Base-by-base conservation (phyloP, 2,113 vertebrate species). In the Tragelaphus imberbis region DNA sequence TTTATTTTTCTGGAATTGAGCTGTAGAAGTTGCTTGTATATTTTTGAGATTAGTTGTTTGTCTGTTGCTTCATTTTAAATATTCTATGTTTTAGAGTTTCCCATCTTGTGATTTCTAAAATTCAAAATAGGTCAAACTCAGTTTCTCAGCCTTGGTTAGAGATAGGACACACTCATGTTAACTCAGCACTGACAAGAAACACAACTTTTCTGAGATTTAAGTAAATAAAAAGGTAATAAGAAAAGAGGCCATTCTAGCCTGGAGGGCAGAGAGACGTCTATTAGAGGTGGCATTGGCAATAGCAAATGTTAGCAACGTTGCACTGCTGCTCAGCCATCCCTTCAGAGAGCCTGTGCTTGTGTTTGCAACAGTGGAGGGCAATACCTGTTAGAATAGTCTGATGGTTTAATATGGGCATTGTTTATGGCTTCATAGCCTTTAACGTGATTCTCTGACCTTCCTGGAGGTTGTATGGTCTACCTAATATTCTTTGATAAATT, bases 401-500 rank as follows among this genome's bases (percentile, higher is more conserved):
- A n/a, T 49, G 30, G 33, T 25, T 68, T 91, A 47, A 63, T 44
- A 8, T 94, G 40, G 44, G 7, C 6, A 30, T 82, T 65, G 82
- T 49, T 86, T 89, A 91, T 87, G 61, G 5, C 79, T 68, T n/a
- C n/a, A 47, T 36, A 88, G 21, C 27, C 28, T 56, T 27, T 30
- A 58, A 47, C 8, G 14, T 86, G 44, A 16, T 71, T 85, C 77
- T 88, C 44, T 93, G 49, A 95, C 21, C 61, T 97, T 95, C 14
- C 30, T 71, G 30, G 33, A 79, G 40, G 75, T 47, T 84, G 51
- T 47, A 12, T 44, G 59, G 63, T 27, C 16, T 21, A 89, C 53
- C 51, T 77, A 89, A 40, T 36, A 77, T 89, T 77, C 59, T 59
- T 56, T 84, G 89, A 79, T 94, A 81, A 96, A 71, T 91, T 61